Evolutionary conservation across 2,797 vertebrate genomes (phyloP).

Genomic region (Caiman crocodilus): DNA sequence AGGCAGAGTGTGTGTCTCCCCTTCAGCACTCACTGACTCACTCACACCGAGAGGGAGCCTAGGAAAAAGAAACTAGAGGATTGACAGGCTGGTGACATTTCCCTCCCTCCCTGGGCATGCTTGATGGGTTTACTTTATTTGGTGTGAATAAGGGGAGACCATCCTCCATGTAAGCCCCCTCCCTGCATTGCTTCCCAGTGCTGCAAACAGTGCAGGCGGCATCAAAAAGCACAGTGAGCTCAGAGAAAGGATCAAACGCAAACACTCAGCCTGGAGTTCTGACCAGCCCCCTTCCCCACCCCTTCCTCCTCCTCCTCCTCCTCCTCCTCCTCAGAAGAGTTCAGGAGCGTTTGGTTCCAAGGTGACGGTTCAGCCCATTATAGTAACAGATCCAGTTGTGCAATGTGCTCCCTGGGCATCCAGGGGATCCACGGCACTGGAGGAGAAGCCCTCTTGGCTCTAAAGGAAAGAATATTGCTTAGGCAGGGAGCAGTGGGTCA

Average conservation of each 20-base stretch:
- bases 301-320: too few species aligned
- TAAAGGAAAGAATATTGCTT: not conserved
- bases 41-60: not conserved
- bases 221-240: not conserved
- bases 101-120: not conserved
- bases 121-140: not conserved
- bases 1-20: conserved; percentile 15
- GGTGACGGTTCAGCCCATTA: not conserved
- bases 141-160: not conserved
- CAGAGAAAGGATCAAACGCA: not conserved
- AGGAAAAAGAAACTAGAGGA: not conserved
- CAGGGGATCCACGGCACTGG: not conserved
- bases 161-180: not conserved
- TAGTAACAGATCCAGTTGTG: not conserved
- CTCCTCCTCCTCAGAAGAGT: not conserved
- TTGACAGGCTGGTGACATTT: not conserved
- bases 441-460: not conserved
- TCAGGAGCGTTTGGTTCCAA: accelerated
- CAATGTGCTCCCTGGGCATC: not conserved
- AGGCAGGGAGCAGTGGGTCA: not conserved
- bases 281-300: too few species aligned
- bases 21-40: not conserved
- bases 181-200: not conserved
- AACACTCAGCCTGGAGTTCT: not conserved
- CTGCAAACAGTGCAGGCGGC: not conserved